phyloP scores from a whole-genome alignment of 1,140 invertebrate genomes.

The Pomacea maculata region DNA sequence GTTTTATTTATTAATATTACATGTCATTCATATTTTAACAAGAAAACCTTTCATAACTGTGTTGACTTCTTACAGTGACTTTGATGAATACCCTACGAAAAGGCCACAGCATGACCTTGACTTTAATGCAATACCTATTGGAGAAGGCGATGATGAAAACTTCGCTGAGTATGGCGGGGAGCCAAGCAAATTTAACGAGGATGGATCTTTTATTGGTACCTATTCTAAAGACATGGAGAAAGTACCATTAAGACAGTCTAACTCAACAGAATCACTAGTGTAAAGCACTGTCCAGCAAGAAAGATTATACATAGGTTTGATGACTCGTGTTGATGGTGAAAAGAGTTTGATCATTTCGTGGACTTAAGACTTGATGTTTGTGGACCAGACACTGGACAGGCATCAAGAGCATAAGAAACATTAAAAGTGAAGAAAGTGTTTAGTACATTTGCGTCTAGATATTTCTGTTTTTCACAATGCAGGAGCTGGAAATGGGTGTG shows the following conservation, averaged over 20 bases:
- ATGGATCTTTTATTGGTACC: conserved; percentile 58
- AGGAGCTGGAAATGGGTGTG: no score
- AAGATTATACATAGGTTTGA: no score
- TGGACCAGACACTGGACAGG: no score
- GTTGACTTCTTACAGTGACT: conserved; percentile 25
- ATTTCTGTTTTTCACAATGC: no score
- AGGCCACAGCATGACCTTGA: conserved; percentile 19
- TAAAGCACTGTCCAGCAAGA: background rate
- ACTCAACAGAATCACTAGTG: conserved; percentile 22
- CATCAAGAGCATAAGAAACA: no score
- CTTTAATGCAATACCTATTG: conserved; percentile 31
- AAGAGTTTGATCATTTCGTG: no score
- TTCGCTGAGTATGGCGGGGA: conserved; percentile 46
- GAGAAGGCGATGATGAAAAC: conserved; percentile 45
- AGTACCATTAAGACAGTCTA: background rate
- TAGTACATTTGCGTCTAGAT: no score
- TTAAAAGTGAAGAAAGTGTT: no score
- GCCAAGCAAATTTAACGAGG: conserved; percentile 55
- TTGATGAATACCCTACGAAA: conserved; percentile 25
- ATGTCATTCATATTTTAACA: no score
- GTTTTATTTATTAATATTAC: no score
- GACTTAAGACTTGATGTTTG: no score
- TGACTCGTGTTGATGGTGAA: no score
- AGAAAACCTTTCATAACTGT: background rate
- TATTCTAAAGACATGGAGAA: conserved; percentile 47